Evolutionary conservation across 1,140 invertebrate species (phyloP).

Genomic region (Doryteuthis pealeii): DNA sequence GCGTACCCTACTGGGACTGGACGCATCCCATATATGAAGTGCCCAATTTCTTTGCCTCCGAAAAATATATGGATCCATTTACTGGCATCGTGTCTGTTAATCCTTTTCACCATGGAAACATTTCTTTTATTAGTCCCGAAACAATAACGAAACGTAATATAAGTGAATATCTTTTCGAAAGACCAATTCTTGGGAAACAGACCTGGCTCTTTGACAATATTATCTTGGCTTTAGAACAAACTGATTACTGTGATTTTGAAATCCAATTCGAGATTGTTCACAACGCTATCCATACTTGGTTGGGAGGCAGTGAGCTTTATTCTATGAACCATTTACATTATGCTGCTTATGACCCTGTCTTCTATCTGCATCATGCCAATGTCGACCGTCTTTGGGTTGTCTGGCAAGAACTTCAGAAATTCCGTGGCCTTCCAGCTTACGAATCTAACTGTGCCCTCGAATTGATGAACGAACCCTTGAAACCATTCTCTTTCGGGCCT

Average conservation of each 20-base stretch:
- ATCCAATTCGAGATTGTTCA: slow-evolving; percentile 33
- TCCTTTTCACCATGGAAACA: slow-evolving; percentile 19
- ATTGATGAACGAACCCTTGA: slow-evolving; percentile 9
- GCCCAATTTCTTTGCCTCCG: slow-evolving; percentile 20
- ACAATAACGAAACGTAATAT: slow-evolving; percentile 13
- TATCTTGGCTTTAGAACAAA: slow-evolving; percentile 23
- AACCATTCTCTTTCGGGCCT: slow-evolving; percentile 20
- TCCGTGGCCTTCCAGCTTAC: slow-evolving; percentile 12
- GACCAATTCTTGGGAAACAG: background rate
- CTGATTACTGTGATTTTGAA: slow-evolving; percentile 27
- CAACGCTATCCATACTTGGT: slow-evolving; percentile 31
- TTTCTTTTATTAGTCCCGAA: slow-evolving; percentile 13
- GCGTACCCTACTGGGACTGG: slow-evolving; percentile 20
- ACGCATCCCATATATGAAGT: slow-evolving; percentile 17
- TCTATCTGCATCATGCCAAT: slow-evolving; percentile 28
- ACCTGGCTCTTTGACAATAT: slow-evolving; percentile 13
- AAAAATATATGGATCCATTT: slow-evolving; percentile 25
- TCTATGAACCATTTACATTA: slow-evolving; percentile 20
- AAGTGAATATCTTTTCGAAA: slow-evolving; percentile 13
- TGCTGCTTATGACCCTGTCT: slow-evolving; percentile 29
- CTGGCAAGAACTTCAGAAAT: slow-evolving; percentile 26
- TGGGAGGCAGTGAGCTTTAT: slow-evolving; percentile 20
- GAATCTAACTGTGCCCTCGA: slow-evolving; percentile 4
- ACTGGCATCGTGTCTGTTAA: slow-evolving; percentile 16
- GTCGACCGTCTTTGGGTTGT: slow-evolving; percentile 24